Evolutionary conservation across 2,888 invertebrate genomes (phyloP).

Genomic region (Linnaemya vulpina): DNA sequence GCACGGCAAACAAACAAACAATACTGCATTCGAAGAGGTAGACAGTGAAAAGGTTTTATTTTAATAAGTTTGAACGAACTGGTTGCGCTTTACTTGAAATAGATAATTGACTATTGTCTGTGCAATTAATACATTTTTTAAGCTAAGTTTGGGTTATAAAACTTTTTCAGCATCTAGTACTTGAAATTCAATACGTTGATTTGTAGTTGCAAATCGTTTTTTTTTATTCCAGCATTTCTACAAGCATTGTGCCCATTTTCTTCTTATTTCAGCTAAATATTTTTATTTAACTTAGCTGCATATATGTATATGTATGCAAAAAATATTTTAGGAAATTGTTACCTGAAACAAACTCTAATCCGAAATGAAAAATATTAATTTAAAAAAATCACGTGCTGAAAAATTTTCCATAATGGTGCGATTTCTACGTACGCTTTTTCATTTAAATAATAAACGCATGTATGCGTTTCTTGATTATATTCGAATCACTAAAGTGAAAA

Average conservation of each 20-base stretch:
- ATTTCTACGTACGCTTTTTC: too few species aligned
- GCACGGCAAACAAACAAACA: background rate
- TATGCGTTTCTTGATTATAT: too few species aligned
- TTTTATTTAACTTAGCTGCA: background rate
- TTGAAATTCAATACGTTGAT: conserved; percentile 8
- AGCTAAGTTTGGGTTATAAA: background rate
- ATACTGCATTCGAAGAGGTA: too few species aligned
- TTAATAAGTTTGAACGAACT: conserved; percentile 13
- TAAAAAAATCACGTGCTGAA: background rate
- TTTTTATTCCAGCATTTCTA: too few species aligned
- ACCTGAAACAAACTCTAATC: background rate
- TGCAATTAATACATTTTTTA: background rate
- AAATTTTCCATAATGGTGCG: too few species aligned
- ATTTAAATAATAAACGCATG: too few species aligned
- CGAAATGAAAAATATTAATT: too few species aligned
- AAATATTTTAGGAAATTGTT: too few species aligned
- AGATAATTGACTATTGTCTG: background rate
- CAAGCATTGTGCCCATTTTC: background rate
- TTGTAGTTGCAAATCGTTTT: background rate
- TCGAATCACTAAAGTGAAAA: too few species aligned
- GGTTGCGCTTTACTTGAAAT: conserved; percentile 21
- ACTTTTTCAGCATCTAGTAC: background rate
- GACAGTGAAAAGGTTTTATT: background rate
- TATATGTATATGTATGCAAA: too few species aligned
- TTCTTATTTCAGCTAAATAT: background rate